Conservation (phyloP, 2,797 vertebrate genomes). For the Mormyrus hasselquistii region DNA sequence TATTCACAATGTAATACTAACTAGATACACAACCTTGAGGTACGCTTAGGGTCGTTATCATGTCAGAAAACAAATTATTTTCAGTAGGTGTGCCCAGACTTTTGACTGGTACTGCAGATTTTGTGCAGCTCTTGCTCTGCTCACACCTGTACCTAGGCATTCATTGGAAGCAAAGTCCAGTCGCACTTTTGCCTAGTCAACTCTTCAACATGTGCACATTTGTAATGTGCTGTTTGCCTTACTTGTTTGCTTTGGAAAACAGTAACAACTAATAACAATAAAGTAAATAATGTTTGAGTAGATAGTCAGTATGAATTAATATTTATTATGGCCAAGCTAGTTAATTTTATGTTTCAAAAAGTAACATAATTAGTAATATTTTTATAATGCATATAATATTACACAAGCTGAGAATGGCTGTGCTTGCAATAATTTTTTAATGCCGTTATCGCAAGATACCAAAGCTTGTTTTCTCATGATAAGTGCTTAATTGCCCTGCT, state of each 20-base stretch:
- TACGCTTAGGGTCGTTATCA: background rate
- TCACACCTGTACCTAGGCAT: background rate
- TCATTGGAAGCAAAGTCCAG: background rate
- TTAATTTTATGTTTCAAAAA: background rate
- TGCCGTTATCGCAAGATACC: background rate
- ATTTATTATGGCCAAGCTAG: background rate
- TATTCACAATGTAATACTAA: background rate
- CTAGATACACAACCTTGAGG: background rate
- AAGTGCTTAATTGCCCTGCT: background rate
- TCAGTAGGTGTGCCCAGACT: background rate
- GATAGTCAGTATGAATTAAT: background rate
- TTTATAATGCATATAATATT: background rate
- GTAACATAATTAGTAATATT: background rate
- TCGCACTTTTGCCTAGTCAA: background rate
- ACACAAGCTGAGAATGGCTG: background rate
- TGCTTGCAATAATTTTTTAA: background rate
- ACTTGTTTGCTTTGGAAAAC: background rate
- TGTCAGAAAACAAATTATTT: background rate
- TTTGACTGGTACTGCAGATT: background rate
- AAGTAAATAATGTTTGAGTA: background rate
- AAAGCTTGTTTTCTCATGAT: background rate
- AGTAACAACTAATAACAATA: background rate
- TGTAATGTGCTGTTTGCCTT: background rate
- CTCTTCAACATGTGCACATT: background rate
- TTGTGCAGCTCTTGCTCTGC: background rate